Conservation (phyloP, 35 echinoderm and acorn worm genomes). For the Heliocidaris tuberculata region DNA sequence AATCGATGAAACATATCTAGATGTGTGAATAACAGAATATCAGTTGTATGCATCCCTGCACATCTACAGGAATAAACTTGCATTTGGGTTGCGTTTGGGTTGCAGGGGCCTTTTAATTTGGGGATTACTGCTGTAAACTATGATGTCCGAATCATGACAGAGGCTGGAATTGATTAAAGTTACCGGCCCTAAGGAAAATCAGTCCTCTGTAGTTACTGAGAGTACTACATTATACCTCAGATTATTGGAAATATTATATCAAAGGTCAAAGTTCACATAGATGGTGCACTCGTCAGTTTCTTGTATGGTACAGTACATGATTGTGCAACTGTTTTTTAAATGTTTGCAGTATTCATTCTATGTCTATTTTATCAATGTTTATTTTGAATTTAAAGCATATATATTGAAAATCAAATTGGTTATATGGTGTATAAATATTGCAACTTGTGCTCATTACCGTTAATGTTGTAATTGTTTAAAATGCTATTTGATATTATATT, state of each 20-base stretch:
- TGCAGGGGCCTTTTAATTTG: too few relatives aligned
- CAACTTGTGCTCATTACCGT: neutral
- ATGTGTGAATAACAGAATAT: too few relatives aligned
- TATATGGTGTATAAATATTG: neutral
- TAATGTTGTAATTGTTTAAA: neutral
- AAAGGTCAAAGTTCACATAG: neutral
- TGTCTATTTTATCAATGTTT: neutral
- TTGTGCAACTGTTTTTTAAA: neutral
- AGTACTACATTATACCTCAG: neutral
- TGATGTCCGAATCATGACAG: too few relatives aligned
- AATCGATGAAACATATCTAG: too few relatives aligned
- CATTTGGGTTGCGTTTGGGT: too few relatives aligned
- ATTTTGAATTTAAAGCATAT: neutral
- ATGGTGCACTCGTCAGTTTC: neutral
- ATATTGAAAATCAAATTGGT: neutral
- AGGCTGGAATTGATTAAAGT: too few relatives aligned
- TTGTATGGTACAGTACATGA: too few relatives aligned
- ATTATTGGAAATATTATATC: neutral
- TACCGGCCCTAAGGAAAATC: neutral
- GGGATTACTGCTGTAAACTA: neutral
- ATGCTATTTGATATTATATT: neutral
- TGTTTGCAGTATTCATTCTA: neutral
- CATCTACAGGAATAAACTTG: too few relatives aligned
- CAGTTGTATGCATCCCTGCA: too few relatives aligned
- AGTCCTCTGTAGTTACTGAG: neutral